A percentile compares a stretch with the other conserved stretches of the same genome.
Evolutionary conservation across 2,113 vertebrate species (phyloP).

Genomic region (Gobio gobio): DNA sequence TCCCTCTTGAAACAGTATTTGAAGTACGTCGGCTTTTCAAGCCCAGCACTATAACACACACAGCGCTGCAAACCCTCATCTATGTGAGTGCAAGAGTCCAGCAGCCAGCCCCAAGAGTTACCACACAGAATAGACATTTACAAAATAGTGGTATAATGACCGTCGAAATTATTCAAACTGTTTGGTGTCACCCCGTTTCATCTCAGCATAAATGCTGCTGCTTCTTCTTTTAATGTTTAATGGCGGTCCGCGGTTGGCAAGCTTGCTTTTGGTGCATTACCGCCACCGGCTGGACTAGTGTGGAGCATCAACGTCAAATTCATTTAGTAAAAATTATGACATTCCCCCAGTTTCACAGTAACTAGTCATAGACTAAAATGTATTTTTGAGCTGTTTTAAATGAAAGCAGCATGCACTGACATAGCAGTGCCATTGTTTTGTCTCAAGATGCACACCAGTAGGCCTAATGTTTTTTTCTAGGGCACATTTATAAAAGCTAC

Average conservation of each 20-base stretch:
- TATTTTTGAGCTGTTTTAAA: too few species aligned
- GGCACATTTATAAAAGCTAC: too few species aligned
- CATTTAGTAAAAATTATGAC: too few species aligned
- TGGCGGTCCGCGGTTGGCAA: neutral
- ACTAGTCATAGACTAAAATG: too few species aligned
- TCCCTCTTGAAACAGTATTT: slow-evolving; percentile 63
- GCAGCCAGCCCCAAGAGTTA: slow-evolving; percentile 76
- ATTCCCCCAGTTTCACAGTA: too few species aligned
- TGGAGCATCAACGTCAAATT: neutral
- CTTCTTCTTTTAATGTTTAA: neutral
- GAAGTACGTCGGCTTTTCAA: neutral
- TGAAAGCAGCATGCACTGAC: too few species aligned
- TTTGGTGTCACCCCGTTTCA: neutral
- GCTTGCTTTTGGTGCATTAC: neutral
- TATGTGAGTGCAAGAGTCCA: slow-evolving; percentile 83
- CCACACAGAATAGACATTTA: slow-evolving; percentile 80
- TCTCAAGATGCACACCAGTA: too few species aligned
- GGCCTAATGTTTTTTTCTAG: too few species aligned
- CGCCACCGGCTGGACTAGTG: neutral
- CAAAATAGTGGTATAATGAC: neutral
- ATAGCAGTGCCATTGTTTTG: too few species aligned
- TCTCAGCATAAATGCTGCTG: too few species aligned
- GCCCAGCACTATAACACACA: neutral
- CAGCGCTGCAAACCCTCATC: slow-evolving; percentile 68
- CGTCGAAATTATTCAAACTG: too few species aligned